Base-by-base conservation (phyloP, 2,113 vertebrate species). In the Platysternon megacephalum region DNA sequence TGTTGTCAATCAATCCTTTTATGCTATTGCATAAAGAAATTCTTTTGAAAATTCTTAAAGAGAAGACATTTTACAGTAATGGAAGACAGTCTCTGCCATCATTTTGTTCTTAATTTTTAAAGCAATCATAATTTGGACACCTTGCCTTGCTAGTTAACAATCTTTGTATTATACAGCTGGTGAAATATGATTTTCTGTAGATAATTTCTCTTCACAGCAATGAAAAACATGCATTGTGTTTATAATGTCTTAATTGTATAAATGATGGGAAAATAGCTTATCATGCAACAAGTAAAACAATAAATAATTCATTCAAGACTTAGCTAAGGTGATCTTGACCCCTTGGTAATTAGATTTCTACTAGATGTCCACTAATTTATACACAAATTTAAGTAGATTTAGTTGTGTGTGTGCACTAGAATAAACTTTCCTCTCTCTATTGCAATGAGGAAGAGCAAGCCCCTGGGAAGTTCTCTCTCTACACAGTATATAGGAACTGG, bases 381-480 rank as follows among this genome's bases (percentile, higher is more conserved):
- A 68, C 6, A 52, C 49, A 85, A 72, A 28, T 13, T 11, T 72
- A 13, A 28, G 74, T 91, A 93, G 92, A 97, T 95, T 87, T 85
- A 88, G 90, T 81, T 74, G 68, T 95, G 93, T 95, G 94, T 95
- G 21, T 91, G 93, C 1, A 0, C 46, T 39, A 55, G 90, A 86
- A 89, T 85, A 89, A 95, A 95, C 28, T 32, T 93, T 82, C 82
- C 87, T 91, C 91, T 97, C 94, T 97, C 96, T 96, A 51, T 2
- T 81, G 82, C 68, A 21, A 46, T 68, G 76, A 97, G 96, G 97
- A 96, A 91, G 96, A 51, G 84, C 90, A 96, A 85, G 93, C 82
- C 84, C 61, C 82, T 79, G 85, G 89, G 78, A 89, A 92, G 46
- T 84, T 84, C 89, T 58, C 91, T 89, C 87, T 79, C 86, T 82